Base-by-base conservation (phyloP, 2,113 vertebrate genomes). In the Nothobranchius furzeri region DNA sequence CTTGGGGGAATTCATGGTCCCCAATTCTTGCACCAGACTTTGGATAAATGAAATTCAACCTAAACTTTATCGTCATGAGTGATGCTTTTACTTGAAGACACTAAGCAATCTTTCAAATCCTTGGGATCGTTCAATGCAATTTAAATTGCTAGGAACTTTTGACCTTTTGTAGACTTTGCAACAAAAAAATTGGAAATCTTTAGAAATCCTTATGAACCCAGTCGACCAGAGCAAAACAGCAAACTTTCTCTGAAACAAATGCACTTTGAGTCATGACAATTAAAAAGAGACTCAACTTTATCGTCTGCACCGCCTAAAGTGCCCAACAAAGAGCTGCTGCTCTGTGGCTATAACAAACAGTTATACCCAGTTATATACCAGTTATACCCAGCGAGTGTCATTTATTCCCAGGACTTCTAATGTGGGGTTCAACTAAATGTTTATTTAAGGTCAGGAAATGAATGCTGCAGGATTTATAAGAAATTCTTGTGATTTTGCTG, bases 221-320 rank as follows among this genome's bases (percentile, higher is more conserved):
- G 25, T 12, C 36, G 12, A 62, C 6, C 12, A 25, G 24, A 37
- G 40, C 17, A 51, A 37, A 57, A 9, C 37, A 40, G 6, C 37
- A 40, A 40, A 40, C 6, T 40, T 40, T 40, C 35, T 50, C 15
- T 45, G 9, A 60, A 58, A 58, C 37, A 20, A 59, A 40, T 15
- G 17, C 4, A 50, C 43, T 54, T 12, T 53, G 24, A 9, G 45
- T 17, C 14, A 47, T 0, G 0, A 49, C 37, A 64, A 57, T 66
- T 76, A 55, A 68, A 73, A 50, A 74, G 69, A 20, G 47, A 36
- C 40, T 76, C 25, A 2, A 45, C 63, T 60, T 64, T 47, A 70
- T 47, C 14, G 52, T 69, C 60, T 62, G 59, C 24, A 46, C 30
- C 45, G 56, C 60, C 36, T 78, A 37, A 20, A 59, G 58, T 70